These are phyloP conservation scores for Aphidius gifuensis DNA, from an alignment of 1,140 invertebrate genomes.

Conservation along the genomic window DNA sequence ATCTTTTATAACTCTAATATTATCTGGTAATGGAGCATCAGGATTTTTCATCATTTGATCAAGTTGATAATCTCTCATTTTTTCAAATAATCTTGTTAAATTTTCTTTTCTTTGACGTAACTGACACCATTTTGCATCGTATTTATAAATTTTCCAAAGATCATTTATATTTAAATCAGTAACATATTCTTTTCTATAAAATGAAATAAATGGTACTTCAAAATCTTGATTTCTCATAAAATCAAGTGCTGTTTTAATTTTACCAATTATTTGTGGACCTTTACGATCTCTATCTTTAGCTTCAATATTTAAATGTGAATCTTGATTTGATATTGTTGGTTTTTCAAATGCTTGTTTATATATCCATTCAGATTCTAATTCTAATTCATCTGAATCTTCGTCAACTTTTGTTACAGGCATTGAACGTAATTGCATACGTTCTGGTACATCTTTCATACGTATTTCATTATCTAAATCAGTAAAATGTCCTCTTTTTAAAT, in stretches of 20 bases:
- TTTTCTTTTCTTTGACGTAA: slow-evolving; percentile 83
- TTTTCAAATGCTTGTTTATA: slow-evolving; percentile 90
- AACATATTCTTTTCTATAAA: slow-evolving; percentile 98
- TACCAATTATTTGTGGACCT: slow-evolving; percentile 70
- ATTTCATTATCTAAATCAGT: slow-evolving; percentile 94
- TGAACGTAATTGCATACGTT: slow-evolving; percentile 87
- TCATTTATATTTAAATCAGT: slow-evolving; percentile 94
- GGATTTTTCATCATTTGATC: slow-evolving; percentile 81
- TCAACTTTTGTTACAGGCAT: slow-evolving; percentile 80
- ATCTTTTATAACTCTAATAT: slow-evolving; percentile 77
- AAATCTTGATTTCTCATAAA: slow-evolving; percentile 94
- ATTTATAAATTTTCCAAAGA: slow-evolving; percentile 95
- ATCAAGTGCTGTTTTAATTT: slow-evolving; percentile 91
- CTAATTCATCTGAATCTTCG: slow-evolving; percentile 82
- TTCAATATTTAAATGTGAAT: slow-evolving; percentile 57
- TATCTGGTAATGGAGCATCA: slow-evolving; percentile 80
- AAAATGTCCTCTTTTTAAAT: slow-evolving; percentile 93
- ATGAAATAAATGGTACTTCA: slow-evolving; percentile 98
- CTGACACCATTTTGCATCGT: slow-evolving; percentile 96
- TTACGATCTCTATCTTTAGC: slow-evolving; percentile 58
- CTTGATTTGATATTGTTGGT: slow-evolving; percentile 76
- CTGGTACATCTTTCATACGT: slow-evolving; percentile 83
- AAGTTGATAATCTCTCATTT: slow-evolving; percentile 89
- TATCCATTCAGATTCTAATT: slow-evolving; percentile 97
- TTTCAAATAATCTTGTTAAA: slow-evolving; percentile 78